phyloP scores from a whole-genome alignment of 2,797 vertebrate species.

The Hippopotamyrus pictus region DNA sequence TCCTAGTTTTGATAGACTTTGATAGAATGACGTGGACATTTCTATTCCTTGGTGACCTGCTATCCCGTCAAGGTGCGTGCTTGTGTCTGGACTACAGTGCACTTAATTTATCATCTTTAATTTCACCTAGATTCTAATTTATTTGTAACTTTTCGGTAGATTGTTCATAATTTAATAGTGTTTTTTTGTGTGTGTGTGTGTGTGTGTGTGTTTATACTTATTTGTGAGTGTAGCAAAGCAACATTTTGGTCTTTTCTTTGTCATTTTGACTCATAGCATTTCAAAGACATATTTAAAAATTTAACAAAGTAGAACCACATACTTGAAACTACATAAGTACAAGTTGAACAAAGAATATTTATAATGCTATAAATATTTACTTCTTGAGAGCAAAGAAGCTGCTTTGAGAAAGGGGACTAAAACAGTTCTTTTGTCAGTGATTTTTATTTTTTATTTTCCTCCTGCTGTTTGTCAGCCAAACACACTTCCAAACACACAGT shows the following conservation, averaged over 20 bases:
- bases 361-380: slow-evolving; percentile 93
- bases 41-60: slow-evolving; percentile 99
- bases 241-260: slow-evolving; percentile 96
- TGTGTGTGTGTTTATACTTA: slow-evolving; percentile 49
- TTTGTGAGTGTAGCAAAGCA: slow-evolving; percentile 91
- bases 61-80: slow-evolving; percentile 99
- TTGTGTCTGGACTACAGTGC: slow-evolving; percentile 99
- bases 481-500: slow-evolving; percentile 65
- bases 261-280: slow-evolving; percentile 98
- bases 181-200: slow-evolving; percentile 40
- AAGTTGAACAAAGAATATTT: slow-evolving; percentile 92
- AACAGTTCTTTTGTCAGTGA: slow-evolving; percentile 86
- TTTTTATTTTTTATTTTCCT: slow-evolving; percentile 79
- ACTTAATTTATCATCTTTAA: slow-evolving; percentile 83
- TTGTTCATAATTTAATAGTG: slow-evolving; percentile 87
- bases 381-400: slow-evolving; percentile 97
- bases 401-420: slow-evolving; percentile 88
- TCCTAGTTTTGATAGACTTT: slow-evolving; percentile 99
- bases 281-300: slow-evolving; percentile 99
- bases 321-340: slow-evolving; percentile 99
- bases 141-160: slow-evolving; percentile 79
- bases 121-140: slow-evolving; percentile 49
- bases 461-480: slow-evolving; percentile 60
- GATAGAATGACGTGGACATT: slow-evolving; percentile 89
- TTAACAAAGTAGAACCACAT: slow-evolving; percentile 99